A percentile compares a stretch with the other conserved stretches of the same genome.
These are phyloP conservation scores for Ethmia dodecea DNA, from an alignment of 2,888 invertebrate genomes.

Conservation along the genomic window DNA sequence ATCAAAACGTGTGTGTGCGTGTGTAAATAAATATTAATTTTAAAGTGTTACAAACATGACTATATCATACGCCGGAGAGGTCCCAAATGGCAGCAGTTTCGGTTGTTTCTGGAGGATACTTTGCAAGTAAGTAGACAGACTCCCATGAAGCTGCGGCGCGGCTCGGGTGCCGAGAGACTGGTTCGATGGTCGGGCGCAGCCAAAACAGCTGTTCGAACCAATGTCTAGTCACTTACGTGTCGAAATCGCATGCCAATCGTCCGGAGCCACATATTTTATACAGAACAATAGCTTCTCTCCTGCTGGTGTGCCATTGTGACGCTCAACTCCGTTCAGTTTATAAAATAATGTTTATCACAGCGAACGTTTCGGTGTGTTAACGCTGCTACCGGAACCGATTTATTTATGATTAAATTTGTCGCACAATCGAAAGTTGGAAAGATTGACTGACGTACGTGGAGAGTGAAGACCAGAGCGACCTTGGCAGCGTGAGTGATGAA, in stretches of 20 bases:
- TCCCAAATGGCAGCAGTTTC: constrained; percentile 94
- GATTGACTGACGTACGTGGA: constrained; percentile 24
- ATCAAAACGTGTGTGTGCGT: constrained; percentile 70
- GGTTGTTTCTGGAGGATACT: constrained; percentile 95
- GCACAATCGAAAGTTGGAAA: constrained; percentile 33
- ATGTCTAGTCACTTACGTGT: constrained; percentile 29
- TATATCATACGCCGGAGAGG: constrained; percentile 92
- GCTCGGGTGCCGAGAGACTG: constrained; percentile 7
- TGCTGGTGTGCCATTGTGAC: constrained; percentile 36
- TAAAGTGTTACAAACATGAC: constrained; percentile 81
- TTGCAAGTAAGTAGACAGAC: constrained; percentile 82
- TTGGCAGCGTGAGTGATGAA: constrained; percentile 41
- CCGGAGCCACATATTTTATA: constrained; percentile 32
- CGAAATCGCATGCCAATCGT: constrained; percentile 37
- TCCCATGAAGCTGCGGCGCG: constrained; percentile 6
- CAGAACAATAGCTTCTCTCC: constrained; percentile 40
- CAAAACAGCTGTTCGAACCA: constrained; percentile 56
- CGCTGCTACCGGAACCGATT: no score
- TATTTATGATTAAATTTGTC: no score
- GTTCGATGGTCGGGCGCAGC: constrained; percentile 6
- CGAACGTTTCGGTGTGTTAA: constrained; percentile 26
- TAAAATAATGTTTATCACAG: constrained; percentile 28
- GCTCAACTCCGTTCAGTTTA: constrained; percentile 31
- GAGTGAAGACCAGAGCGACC: constrained; percentile 35
- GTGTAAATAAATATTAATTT: constrained; percentile 67